Base-by-base conservation (phyloP, 2,888 invertebrate genomes). In the Harmothoe impar region DNA sequence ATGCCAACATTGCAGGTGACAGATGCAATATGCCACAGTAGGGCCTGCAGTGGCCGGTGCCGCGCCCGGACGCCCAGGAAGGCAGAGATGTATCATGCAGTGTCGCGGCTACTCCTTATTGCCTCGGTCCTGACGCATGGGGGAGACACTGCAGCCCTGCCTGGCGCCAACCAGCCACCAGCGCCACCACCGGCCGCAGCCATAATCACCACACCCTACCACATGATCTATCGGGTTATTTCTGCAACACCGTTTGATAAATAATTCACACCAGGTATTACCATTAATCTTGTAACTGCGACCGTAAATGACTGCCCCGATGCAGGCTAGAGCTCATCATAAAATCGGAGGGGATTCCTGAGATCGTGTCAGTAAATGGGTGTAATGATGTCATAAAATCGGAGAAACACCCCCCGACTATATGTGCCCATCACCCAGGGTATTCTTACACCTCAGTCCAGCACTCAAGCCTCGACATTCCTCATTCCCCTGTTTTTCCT, bases 181-280 rank as follows among this genome's bases (percentile, higher is more conserved):
- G 62, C 62, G n/a, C 62, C 62, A 62, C 62, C 62, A 62, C 7
- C 29, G 29, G 17, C 86, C 3, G 17, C 20, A 52, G 10, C 86
- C 54, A 20, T 33, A 52, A n/a, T 54, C 54, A 25, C 56, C 54
- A 54, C 86, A 20, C 25, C 29, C 86, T 25, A n/a, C 1, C 86
- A 54, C 56, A 54, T 86, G 86, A 86, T 86, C 54, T 86, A 86
- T 86, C n/a, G 86, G 86, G 52, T 86, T 86, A 52, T 86, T 86
- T 86, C 86, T 86, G 86, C 86, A 86, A 86, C 86, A 86, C 23
- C 29, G 54, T 54, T 86, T 52, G 86, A 86, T 86, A 86, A 86
- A 86, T 86, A 86, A 86, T 86, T 86, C 86, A 86, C 56, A 52
- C 86, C 17, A 25, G 54, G 52, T 29, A 29, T 56, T 31, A 86